Conservation (phyloP, 2,113 vertebrate species). For the Spilogale gracilis region DNA sequence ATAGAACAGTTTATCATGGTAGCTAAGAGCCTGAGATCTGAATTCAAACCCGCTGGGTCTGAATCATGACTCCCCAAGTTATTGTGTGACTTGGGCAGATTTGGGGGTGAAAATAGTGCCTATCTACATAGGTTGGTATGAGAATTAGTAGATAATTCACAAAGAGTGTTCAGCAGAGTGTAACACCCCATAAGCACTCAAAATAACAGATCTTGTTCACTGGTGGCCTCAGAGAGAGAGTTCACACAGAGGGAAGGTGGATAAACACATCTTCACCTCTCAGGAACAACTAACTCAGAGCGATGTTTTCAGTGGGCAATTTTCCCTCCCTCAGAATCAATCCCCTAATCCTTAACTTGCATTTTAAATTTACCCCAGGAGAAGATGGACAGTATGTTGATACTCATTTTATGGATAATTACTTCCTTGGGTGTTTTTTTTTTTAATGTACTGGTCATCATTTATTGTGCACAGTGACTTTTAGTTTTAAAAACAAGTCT, state of each 20-base stretch:
- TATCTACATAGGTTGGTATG: not conserved
- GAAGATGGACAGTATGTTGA: not conserved
- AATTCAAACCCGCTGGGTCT: not conserved
- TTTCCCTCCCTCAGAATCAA: slow-evolving; percentile 30
- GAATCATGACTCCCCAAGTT: not conserved
- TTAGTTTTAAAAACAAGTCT: slow-evolving; percentile 61
- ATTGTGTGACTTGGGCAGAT: not conserved
- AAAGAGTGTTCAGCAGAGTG: not conserved
- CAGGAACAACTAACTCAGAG: not conserved
- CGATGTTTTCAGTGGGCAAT: not conserved
- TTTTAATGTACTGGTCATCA: slow-evolving; percentile 21
- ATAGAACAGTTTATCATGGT: not conserved
- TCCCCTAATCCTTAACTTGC: not conserved
- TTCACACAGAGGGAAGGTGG: not conserved
- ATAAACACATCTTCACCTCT: not conserved
- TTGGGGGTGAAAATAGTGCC: not conserved
- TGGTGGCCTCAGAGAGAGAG: not conserved
- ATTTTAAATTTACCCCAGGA: slow-evolving; percentile 23
- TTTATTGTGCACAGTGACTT: slow-evolving; percentile 48
- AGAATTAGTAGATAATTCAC: not conserved
- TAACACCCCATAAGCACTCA: not conserved
- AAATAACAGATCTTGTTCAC: not conserved
- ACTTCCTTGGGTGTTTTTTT: not conserved
- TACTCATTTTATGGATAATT: slow-evolving; percentile 33
- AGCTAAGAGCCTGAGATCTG: not conserved